Percentiles rank a stretch among this genome's conserved stretches.
Conservation (phyloP, 2,113 vertebrate species). For the Muntiacus muntjak region DNA sequence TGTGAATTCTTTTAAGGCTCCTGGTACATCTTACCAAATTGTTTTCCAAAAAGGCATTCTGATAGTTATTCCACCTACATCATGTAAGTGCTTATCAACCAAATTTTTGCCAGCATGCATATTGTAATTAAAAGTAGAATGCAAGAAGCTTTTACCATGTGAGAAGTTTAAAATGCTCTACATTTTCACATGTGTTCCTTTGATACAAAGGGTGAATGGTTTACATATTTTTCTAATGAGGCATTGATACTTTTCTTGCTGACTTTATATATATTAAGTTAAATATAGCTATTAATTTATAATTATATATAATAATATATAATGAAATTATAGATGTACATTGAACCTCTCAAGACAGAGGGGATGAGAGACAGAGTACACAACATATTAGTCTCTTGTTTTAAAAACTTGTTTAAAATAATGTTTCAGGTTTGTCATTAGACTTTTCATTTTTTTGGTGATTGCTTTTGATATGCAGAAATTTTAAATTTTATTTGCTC, state of each 20-base stretch:
- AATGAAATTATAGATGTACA: background rate
- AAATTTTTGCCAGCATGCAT: background rate
- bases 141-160: background rate
- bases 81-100: background rate
- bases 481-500: background rate
- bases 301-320: background rate
- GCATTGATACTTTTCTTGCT: background rate
- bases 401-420: slow-evolving; percentile 31
- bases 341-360: background rate
- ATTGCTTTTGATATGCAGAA: background rate
- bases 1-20: slow-evolving; percentile 1
- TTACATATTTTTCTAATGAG: background rate
- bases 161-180: background rate
- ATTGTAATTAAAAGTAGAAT: background rate
- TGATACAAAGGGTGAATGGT: background rate
- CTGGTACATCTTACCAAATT: background rate
- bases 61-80: background rate
- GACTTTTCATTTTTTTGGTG: background rate
- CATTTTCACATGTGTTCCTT: background rate
- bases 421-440: background rate
- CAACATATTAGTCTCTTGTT: background rate
- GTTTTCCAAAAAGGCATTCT: background rate
- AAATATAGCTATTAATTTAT: background rate
- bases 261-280: background rate
- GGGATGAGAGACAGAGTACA: background rate